phyloP scores from a whole-genome alignment of 2,113 vertebrate genomes.

The Chaetura pelagica region DNA sequence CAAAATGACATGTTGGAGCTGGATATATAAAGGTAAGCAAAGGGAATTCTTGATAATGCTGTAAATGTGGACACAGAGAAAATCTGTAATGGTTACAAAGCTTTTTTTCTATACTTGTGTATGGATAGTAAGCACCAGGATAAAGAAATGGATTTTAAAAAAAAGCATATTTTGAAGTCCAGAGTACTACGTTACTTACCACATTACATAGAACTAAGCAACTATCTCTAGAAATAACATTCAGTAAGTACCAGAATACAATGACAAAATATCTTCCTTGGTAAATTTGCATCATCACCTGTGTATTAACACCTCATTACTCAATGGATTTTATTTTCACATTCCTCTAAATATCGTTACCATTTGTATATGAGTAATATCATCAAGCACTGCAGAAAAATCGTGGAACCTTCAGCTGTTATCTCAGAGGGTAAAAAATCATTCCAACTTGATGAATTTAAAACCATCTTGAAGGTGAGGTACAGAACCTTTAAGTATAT shows the following conservation, averaged over 20 bases:
- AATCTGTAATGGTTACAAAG: background rate
- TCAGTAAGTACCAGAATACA: background rate
- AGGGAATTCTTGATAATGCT: background rate
- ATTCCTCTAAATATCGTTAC: background rate
- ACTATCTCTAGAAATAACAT: background rate
- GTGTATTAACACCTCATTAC: background rate
- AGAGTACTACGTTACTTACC: background rate
- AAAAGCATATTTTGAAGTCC: background rate
- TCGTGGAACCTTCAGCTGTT: background rate
- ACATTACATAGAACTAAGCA: background rate
- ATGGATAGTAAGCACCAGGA: background rate
- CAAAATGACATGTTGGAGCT: background rate
- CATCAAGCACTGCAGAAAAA: background rate
- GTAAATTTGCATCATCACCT: background rate
- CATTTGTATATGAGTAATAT: conserved; percentile 23
- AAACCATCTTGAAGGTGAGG: background rate
- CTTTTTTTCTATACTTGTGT: background rate
- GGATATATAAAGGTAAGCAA: background rate
- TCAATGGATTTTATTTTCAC: background rate
- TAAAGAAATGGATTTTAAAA: background rate
- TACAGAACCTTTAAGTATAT: background rate
- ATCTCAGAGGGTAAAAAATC: background rate
- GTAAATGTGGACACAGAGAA: background rate
- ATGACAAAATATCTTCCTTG: background rate
- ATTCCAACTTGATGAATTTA: background rate